phyloP scores from a whole-genome alignment of 2,888 invertebrate species.

The Spilarctia lutea region DNA sequence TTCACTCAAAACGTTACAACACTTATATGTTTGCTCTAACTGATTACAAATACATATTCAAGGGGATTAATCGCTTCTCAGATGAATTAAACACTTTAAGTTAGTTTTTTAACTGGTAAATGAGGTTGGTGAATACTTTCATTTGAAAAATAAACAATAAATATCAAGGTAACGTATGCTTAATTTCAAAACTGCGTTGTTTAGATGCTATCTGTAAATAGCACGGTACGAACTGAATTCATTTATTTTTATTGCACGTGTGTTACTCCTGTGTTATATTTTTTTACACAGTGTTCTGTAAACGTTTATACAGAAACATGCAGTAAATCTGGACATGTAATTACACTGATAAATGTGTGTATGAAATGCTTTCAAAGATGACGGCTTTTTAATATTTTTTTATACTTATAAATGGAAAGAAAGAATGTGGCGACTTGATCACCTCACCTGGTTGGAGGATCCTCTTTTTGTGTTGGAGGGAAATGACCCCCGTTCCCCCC shows the following conservation, averaged over 20 bases:
- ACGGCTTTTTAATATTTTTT: background rate
- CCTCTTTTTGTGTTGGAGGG: too few species aligned
- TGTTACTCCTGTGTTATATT: constrained; percentile 27
- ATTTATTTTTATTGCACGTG: constrained; percentile 47
- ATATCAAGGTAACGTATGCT: constrained; percentile 1
- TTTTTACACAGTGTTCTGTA: constrained; percentile 29
- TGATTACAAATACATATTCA: too few species aligned
- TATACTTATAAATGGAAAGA: too few species aligned
- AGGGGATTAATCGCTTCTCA: background rate
- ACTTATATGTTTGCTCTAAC: too few species aligned
- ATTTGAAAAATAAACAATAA: constrained; percentile 8
- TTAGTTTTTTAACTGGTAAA: background rate
- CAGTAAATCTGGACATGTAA: constrained; percentile 47
- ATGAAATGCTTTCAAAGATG: constrained; percentile 1
- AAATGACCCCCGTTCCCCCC: too few species aligned
- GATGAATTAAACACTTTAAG: background rate
- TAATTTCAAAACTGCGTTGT: constrained; percentile 33
- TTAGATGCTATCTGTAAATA: constrained; percentile 41
- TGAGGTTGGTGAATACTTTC: background rate
- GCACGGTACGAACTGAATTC: constrained; percentile 28
- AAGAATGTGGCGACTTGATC: too few species aligned
- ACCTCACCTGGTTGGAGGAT: too few species aligned
- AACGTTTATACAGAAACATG: constrained; percentile 37
- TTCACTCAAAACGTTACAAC: too few species aligned
- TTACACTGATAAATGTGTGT: constrained; percentile 40